A percentile compares a stretch with the other conserved stretches of the same genome.
These are phyloP conservation scores for Pristionchus entomophagus DNA, from an alignment of 2,888 invertebrate species.

Conservation along the genomic window DNA sequence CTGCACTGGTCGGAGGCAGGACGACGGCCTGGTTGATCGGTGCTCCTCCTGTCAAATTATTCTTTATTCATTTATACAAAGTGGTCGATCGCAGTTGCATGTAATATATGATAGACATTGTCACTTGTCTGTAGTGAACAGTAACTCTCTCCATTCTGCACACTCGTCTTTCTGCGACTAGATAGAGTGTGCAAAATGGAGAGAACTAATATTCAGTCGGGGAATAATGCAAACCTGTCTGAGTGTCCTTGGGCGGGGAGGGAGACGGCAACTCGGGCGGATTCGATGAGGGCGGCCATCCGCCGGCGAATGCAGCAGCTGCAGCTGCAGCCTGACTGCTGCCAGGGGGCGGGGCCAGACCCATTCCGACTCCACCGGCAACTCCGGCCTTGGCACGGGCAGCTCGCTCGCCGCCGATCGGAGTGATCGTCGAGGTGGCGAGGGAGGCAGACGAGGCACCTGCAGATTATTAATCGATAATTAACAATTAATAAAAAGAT, in stretches of 20 bases:
- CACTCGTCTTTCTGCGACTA: no score
- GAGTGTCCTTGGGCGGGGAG: conserved; percentile 50
- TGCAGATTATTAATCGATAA: neutral
- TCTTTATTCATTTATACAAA: no score
- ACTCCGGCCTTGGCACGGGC: conserved; percentile 55
- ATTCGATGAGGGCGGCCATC: conserved; percentile 64
- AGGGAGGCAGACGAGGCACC: conserved; percentile 9
- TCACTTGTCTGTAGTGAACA: no score
- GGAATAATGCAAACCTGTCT: no score
- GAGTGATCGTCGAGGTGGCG: conserved; percentile 51
- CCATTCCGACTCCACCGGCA: conserved; percentile 42
- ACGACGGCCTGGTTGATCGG: conserved; percentile 39
- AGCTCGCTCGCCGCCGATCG: conserved; percentile 60
- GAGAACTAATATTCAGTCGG: no score
- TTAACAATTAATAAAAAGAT: no score
- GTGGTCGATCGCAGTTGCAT: no score
- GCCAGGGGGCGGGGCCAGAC: neutral
- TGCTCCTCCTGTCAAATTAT: no score
- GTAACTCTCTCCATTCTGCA: no score
- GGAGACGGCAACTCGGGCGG: conserved; percentile 61
- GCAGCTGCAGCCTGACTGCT: neutral
- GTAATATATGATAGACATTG: no score
- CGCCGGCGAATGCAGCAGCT: conserved; percentile 38
- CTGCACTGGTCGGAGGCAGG: neutral
- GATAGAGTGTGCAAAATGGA: no score